Evolutionary conservation across 2,888 invertebrate genomes (phyloP).

Genomic region (Drosophila paracracens): DNA sequence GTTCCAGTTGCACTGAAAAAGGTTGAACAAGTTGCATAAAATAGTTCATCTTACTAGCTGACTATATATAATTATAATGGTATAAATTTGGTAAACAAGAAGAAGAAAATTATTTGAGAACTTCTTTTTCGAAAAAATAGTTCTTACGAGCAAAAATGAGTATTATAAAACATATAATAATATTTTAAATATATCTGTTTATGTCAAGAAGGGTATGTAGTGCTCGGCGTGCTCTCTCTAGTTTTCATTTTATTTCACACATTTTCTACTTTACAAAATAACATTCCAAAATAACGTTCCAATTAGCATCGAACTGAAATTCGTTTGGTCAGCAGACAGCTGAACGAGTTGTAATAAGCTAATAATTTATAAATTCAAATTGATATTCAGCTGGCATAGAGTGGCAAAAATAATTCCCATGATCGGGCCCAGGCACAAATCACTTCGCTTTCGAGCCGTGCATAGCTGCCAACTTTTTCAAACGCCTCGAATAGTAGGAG

Average conservation of each 20-base stretch:
- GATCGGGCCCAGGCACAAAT: conserved; percentile 66
- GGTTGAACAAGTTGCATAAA: no score
- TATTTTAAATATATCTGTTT: background rate
- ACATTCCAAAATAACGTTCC: conserved; percentile 7
- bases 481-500: background rate
- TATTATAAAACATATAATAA: background rate
- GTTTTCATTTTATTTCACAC: background rate
- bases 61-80: background rate
- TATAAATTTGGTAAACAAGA: rapidly evolving
- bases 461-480: conserved; percentile 30
- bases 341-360: conserved; percentile 79
- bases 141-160: background rate
- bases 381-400: conserved; percentile 73
- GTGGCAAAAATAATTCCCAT: conserved; percentile 79
- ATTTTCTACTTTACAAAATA: background rate
- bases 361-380: conserved; percentile 76
- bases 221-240: background rate
- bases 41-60: background rate
- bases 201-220: background rate
- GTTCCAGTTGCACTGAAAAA: background rate
- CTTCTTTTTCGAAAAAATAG: background rate
- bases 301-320: conserved; percentile 58
- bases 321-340: conserved; percentile 20
- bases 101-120: background rate
- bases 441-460: conserved; percentile 29